Conservation (phyloP, 2,113 vertebrate genomes). For the Merops nubicus region DNA sequence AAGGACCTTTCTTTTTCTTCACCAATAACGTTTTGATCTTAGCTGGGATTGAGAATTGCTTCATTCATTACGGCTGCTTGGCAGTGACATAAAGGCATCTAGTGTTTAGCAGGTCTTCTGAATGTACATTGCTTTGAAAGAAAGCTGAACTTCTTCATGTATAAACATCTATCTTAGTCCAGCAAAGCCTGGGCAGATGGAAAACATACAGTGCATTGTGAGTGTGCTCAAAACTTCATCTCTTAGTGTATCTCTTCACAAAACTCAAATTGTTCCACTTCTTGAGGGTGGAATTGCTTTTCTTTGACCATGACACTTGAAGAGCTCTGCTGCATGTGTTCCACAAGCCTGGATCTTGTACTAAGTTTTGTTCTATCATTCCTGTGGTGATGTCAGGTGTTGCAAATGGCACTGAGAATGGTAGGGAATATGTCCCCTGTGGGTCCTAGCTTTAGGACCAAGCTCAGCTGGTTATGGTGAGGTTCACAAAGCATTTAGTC, state of each 20-base stretch:
- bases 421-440: not conserved
- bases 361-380: not conserved
- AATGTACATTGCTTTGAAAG: not conserved
- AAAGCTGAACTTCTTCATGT: conserved; percentile 7
- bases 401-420: not conserved
- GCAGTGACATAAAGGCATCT: conserved; percentile 44
- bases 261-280: not conserved
- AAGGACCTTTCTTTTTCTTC: conserved; percentile 40
- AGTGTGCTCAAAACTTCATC: not conserved
- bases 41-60: conserved; percentile 14
- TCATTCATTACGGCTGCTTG: conserved; percentile 6
- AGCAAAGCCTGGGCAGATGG: not conserved
- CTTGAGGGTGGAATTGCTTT: not conserved
- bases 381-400: not conserved
- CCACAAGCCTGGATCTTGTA: not conserved
- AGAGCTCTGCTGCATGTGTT: not conserved
- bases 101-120: conserved; percentile 49
- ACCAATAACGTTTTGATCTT: conserved; percentile 49
- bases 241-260: not conserved
- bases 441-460: not conserved
- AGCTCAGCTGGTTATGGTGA: not conserved
- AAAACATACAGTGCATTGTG: not conserved
- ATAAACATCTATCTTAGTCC: conserved; percentile 24
- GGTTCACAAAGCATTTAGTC: not conserved
- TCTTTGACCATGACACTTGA: not conserved